Percentiles rank a stretch among this genome's conserved stretches.
Conservation (phyloP, 2,113 vertebrate genomes). For the Microcebus murinus region DNA sequence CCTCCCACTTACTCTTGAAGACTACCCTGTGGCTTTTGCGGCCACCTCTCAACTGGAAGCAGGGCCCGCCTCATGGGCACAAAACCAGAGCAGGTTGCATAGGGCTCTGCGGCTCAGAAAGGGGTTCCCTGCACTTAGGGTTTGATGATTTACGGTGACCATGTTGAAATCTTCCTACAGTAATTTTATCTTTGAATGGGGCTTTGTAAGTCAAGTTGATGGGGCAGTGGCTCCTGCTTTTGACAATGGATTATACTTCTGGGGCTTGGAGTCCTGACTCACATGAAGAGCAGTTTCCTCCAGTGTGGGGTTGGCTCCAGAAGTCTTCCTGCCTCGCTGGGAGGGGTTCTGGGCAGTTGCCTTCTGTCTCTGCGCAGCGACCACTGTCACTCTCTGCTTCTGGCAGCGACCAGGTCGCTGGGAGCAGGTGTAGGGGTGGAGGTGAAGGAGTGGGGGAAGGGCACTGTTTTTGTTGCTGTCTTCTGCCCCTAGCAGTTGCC, state of each 20-base stretch:
- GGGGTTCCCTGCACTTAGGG: rapidly evolving
- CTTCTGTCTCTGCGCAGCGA: neutral
- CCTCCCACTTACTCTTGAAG: neutral
- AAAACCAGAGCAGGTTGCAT: neutral
- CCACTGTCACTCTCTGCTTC: neutral
- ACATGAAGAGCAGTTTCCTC: neutral
- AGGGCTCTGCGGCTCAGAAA: neutral
- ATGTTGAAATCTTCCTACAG: neutral
- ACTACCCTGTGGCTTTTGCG: neutral
- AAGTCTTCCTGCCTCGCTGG: neutral
- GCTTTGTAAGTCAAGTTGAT: neutral
- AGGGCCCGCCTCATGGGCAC: rapidly evolving
- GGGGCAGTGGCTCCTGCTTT: neutral
- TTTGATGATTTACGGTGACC: too few relatives aligned
- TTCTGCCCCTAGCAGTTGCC: neutral
- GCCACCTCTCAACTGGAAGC: neutral
- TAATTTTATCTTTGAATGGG: neutral
- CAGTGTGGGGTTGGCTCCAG: rapidly evolving
- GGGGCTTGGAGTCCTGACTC: neutral
- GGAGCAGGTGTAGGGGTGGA: neutral
- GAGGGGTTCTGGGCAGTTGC: neutral
- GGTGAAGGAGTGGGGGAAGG: neutral
- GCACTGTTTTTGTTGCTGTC: neutral
- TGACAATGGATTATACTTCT: neutral
- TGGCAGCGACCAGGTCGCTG: neutral